Evolutionary conservation across 2,113 vertebrate species (phyloP).

Genomic region (Podarcis cretensis): DNA sequence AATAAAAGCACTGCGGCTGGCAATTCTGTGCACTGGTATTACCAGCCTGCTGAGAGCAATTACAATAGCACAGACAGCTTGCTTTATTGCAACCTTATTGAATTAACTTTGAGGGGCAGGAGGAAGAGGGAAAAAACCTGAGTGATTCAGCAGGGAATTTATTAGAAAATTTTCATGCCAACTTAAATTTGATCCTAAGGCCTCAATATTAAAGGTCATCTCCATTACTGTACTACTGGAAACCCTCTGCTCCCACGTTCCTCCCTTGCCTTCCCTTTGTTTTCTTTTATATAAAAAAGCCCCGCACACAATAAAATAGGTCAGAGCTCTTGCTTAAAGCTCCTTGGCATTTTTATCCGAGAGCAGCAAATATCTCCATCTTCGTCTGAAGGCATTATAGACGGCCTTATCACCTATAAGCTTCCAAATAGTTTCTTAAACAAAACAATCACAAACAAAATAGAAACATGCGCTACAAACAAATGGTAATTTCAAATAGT

Average conservation of each 20-base stretch:
- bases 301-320: constrained; percentile 22
- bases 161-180: constrained; percentile 73
- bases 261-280: constrained; percentile 22
- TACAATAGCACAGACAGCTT: constrained; percentile 68
- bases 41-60: constrained; percentile 75
- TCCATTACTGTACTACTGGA: constrained; percentile 56
- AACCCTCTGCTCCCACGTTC: constrained; percentile 45
- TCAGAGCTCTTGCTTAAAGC: constrained; percentile 37
- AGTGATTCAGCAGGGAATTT: constrained; percentile 71
- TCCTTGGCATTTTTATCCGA: constrained; percentile 22
- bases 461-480: constrained; percentile 1
- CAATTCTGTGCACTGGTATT: constrained; percentile 63
- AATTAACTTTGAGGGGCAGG: constrained; percentile 60
- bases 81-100: constrained; percentile 73
- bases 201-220: constrained; percentile 71
- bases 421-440: neutral
- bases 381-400: constrained; percentile 45
- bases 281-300: constrained; percentile 21
- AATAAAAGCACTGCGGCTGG: constrained; percentile 61
- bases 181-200: constrained; percentile 68
- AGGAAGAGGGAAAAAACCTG: constrained; percentile 19
- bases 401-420: neutral
- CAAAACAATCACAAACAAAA: constrained; percentile 2
- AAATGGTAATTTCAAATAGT: neutral
- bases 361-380: constrained; percentile 35